Percentiles rank a stretch among this genome's conserved stretches.
These are phyloP conservation scores for Solenopsis invicta DNA, from an alignment of 1,140 invertebrate species.

Conservation along the genomic window DNA sequence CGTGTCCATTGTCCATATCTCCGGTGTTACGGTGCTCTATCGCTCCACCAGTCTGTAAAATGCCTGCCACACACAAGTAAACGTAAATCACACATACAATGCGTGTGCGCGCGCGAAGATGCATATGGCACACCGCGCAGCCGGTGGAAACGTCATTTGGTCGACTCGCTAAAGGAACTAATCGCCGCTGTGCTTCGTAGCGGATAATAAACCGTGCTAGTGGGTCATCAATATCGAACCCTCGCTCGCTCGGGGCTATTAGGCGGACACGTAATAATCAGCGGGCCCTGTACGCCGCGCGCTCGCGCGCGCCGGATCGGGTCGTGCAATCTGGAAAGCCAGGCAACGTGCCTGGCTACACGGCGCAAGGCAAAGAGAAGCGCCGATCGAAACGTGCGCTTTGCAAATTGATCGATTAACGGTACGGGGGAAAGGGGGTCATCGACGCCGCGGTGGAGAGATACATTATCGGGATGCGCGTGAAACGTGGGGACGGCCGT, in stretches of 20 bases:
- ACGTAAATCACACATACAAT: not conserved
- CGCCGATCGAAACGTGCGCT: conserved; percentile 52
- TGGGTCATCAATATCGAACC: conserved; percentile 64
- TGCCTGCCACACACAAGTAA: not conserved
- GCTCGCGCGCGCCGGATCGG: not conserved
- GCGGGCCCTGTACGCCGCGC: conserved; percentile 12
- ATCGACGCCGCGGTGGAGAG: conserved; percentile 1
- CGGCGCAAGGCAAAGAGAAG: conserved; percentile 1
- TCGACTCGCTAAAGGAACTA: conserved; percentile 49
- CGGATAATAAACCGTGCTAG: conserved; percentile 56
- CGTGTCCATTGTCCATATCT: conserved; percentile 53
- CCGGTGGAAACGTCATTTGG: conserved; percentile 55
- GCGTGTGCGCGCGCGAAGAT: not conserved
- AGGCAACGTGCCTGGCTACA: conserved; percentile 42
- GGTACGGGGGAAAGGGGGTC: conserved; percentile 62
- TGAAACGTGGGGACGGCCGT: not conserved
- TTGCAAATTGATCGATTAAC: conserved; percentile 78
- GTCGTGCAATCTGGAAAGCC: conserved; percentile 54
- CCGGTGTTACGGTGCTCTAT: conserved; percentile 53
- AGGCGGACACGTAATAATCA: conserved; percentile 61
- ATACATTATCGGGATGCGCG: conserved; percentile 42
- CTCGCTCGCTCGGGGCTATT: conserved; percentile 37
- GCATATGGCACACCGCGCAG: conserved; percentile 21
- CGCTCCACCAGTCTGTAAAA: conserved; percentile 38
- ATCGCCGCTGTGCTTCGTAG: conserved; percentile 46